phyloP scores from a whole-genome alignment of 2,888 invertebrate species.

The Melolontha melolontha region DNA sequence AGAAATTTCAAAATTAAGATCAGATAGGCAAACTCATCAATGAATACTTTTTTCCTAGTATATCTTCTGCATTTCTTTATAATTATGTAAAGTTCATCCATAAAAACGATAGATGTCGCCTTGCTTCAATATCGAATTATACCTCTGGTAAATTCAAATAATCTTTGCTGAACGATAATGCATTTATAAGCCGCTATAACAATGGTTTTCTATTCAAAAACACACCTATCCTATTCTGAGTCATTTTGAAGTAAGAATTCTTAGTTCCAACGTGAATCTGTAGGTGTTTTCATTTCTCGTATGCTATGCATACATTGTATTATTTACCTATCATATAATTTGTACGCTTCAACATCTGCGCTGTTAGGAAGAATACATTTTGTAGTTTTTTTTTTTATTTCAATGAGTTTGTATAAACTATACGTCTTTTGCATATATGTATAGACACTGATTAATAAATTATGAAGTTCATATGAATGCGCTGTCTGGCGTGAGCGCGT shows the following conservation, averaged over 20 bases:
- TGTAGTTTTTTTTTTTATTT: too few species aligned
- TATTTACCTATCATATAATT: conserved; percentile 15
- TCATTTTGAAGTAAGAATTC: conserved; percentile 28
- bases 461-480: too few species aligned
- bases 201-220: conserved; percentile 30
- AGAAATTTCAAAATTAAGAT: too few species aligned
- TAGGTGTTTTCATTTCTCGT: conserved; percentile 13
- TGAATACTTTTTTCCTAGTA: too few species aligned
- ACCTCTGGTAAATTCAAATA: not conserved
- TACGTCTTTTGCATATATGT: too few species aligned
- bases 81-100: not conserved
- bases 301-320: conserved; percentile 2
- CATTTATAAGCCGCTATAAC: conserved; percentile 14
- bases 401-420: too few species aligned
- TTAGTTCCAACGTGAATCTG: conserved; percentile 14
- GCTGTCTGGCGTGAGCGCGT: too few species aligned
- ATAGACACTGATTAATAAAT: too few species aligned
- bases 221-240: conserved; percentile 29
- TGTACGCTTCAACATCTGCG: conserved; percentile 24
- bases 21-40: too few species aligned
- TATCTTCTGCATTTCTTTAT: too few species aligned
- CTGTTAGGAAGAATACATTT: not conserved
- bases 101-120: not conserved
- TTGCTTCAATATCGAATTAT: not conserved
- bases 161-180: conserved; percentile 6